Base-by-base conservation (phyloP, 2,888 invertebrate species). In the Rotaria magnacalcarata region DNA sequence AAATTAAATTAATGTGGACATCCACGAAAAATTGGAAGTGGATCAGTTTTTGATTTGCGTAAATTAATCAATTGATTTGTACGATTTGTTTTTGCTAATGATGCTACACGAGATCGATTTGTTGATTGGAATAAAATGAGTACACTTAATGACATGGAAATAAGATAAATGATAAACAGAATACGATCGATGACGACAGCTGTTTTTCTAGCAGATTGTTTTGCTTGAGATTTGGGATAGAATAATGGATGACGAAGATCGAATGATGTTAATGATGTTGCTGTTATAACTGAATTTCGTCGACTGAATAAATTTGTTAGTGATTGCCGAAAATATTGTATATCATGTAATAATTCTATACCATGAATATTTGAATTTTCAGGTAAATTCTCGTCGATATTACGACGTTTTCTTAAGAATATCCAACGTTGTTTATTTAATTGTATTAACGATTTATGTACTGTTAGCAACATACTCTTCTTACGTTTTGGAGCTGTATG, bases 91-190 rank as follows among this genome's bases (percentile, higher is more conserved):
- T 41, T 67, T 27, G 27, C 16, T 41, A 67, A n/a, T 80, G 80
- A 43, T 24, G 21, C 43, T 47, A 47, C 47, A n/a, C 80, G 43
- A 11, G 80, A 21, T 47, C n/a, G 47, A 47, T 80, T 16, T 24
- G 14, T 14, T 47, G 43, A 47, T 47, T 47, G 21, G n/a, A 80
- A 80, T 80, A 80, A 24, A 80, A 80, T 2, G 24, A 43, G 16
- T 27, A 34, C 7, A 47, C 47, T 80, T 47, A 80, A 80, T 80
- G 80, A n/a, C 47, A 80, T 24, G 4, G 47, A 24, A 11, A 80
- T 47, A 24, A 80, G 24, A 80, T 80, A 80, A n/a, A 80, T 80
- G 4, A 80, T 80, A 47, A 80, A 80, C 8, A 80, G n/a, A 47
- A 80, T 80, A 11, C 80, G 43, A 80, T 80, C 80, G 10, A 80